These are phyloP conservation scores for Parochlus steinenii DNA, from an alignment of 2,888 invertebrate species.

Conservation along the genomic window DNA sequence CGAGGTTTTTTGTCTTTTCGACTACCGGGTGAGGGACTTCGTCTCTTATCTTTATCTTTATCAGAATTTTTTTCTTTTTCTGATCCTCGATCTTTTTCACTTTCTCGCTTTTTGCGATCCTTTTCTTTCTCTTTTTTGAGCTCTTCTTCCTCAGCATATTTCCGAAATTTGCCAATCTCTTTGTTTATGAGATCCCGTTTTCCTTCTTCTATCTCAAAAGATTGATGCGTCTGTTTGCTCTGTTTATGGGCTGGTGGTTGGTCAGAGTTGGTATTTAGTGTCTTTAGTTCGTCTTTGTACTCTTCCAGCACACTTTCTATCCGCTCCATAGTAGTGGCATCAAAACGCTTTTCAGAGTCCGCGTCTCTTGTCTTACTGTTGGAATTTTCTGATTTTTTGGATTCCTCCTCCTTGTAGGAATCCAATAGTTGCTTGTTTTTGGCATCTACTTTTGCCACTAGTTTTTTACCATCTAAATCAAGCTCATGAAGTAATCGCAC, in stretches of 20 bases:
- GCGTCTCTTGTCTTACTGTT: constrained; percentile 40
- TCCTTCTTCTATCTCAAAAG: constrained; percentile 88
- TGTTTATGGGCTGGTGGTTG: constrained; percentile 13
- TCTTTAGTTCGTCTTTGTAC: constrained; percentile 57
- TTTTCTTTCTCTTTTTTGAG: constrained; percentile 34
- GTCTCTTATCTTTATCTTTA: constrained; percentile 23
- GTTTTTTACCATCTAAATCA: constrained; percentile 78
- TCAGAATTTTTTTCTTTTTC: constrained; percentile 25
- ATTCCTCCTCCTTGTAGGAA: constrained; percentile 70
- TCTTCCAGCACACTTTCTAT: constrained; percentile 70
- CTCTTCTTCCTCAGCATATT: constrained; percentile 46
- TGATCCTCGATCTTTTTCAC: constrained; percentile 27
- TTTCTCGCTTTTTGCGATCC: constrained; percentile 28
- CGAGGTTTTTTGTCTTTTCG: constrained; percentile 24
- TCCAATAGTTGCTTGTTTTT: constrained; percentile 91
- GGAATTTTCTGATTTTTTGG: constrained; percentile 40
- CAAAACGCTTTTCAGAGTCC: constrained; percentile 59
- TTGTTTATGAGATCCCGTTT: constrained; percentile 90
- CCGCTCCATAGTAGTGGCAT: constrained; percentile 55
- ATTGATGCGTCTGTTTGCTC: constrained; percentile 36
- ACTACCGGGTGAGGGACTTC: constrained; percentile 27
- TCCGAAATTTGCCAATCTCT: constrained; percentile 94
- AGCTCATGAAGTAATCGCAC: constrained; percentile 85
- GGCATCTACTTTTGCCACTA: constrained; percentile 93
- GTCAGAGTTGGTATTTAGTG: constrained; percentile 10